Base-by-base conservation (phyloP, 2,797 vertebrate species). In the Jordanella pulchra region DNA sequence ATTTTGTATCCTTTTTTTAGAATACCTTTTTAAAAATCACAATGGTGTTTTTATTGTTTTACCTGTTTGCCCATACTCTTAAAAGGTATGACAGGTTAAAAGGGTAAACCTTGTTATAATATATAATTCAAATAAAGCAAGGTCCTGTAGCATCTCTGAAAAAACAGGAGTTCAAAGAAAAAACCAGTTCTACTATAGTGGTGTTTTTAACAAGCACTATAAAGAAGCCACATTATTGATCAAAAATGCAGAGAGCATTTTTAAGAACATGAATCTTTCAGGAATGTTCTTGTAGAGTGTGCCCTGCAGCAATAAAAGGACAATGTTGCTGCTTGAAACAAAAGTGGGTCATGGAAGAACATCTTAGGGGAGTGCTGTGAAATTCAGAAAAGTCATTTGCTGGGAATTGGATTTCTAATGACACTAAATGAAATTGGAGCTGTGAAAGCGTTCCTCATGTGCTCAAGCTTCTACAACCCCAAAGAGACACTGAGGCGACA, bases 321-420 rank as follows among this genome's bases (percentile, higher is more conserved):
- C 64, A 75, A 30, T 60, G 25, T 3, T 55, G 71, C 84, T 73
- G 72, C 81, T 56, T 30, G 58, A 85, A 81, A 89, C 79, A 86
- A 89, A 93, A 92, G 77, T 92, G 73, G 91, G 89, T 92, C 89
- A 91, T 69, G 76, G 67, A 23, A 81, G 72, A 84, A 89, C 80
- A 79, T 89, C 90, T 92, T 88, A 82, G 88, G 89, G 80, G 80
- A 86, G 86, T 75, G 84, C 89, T 83, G 89, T 92, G 89, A 92
- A 90, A 91, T 92, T 93, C 87, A 76, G 90, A 93, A 86, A 92
- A 91, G 90, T 91, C 68, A 93, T 94, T 93, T 93, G 84, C 91
- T 84, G 86, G 84, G 87, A 93, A 93, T 92, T 93, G 89, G 93
- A 93, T 94, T 94, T 92, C 86, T 93, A 94, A 95, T 95, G 93